Conservation (phyloP, 2,888 invertebrate genomes). For the Dermolepida albohirtum region DNA sequence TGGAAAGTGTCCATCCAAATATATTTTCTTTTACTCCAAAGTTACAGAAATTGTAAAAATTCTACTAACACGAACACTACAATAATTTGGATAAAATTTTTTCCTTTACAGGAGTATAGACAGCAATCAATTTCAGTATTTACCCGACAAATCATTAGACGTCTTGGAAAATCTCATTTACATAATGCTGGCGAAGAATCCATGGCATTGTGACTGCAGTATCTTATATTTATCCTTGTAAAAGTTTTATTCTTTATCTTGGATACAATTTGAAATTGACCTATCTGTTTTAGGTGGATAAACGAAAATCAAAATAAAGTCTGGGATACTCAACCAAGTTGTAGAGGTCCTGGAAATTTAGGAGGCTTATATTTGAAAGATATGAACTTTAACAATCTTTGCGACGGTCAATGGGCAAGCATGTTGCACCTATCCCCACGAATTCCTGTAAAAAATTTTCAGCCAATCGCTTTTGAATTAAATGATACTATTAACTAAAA, state of each 20-base stretch:
- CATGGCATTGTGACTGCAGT: conserved; percentile 86
- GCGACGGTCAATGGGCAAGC: conserved; percentile 83
- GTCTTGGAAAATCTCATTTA: conserved; percentile 73
- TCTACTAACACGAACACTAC: conserved; percentile 46
- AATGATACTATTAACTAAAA: conserved; percentile 16
- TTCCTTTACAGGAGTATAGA: conserved; percentile 75
- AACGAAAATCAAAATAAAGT: conserved; percentile 74
- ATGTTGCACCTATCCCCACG: conserved; percentile 78
- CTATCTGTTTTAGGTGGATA: conserved; percentile 71
- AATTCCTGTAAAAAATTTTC: conserved; percentile 66
- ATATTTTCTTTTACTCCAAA: conserved; percentile 74
- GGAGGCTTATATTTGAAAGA: conserved; percentile 77
- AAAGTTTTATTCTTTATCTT: conserved; percentile 53
- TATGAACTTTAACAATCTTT: conserved; percentile 78
- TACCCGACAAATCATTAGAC: conserved; percentile 77
- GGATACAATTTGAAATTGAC: background rate
- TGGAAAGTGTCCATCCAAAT: conserved; percentile 73
- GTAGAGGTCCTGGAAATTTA: conserved; percentile 78
- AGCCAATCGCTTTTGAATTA: background rate
- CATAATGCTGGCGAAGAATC: conserved; percentile 79
- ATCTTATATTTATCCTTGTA: conserved; percentile 79
- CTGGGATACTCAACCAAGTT: conserved; percentile 78
- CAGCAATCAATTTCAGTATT: conserved; percentile 77
- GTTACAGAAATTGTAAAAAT: conserved; percentile 79
- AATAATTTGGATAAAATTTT: conserved; percentile 21